A percentile compares a stretch with the other conserved stretches of the same genome.
Conservation (phyloP, 2,888 invertebrate species). For the Tachina grossa region DNA sequence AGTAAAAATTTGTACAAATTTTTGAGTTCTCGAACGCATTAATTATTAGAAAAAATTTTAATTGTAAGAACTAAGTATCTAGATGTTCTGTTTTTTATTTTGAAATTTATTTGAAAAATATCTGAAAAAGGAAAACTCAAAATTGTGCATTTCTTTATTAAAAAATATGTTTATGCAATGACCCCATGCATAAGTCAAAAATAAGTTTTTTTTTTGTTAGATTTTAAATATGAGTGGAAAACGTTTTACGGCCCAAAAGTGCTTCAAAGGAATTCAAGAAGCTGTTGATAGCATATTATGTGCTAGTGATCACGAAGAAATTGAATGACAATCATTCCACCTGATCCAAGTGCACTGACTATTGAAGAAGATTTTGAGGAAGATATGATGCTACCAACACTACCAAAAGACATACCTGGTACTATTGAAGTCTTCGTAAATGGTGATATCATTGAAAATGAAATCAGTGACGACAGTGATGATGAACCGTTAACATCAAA, state of each 20-base stretch:
- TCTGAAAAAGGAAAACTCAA: too few species aligned
- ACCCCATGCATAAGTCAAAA: too few species aligned
- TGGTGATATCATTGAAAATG: not conserved
- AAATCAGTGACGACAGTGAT: slow-evolving; percentile 8
- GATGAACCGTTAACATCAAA: not conserved
- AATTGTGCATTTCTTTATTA: too few species aligned
- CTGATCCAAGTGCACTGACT: too few species aligned
- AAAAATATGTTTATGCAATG: too few species aligned
- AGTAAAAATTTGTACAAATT: too few species aligned
- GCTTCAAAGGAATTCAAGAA: not conserved
- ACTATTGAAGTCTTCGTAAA: slow-evolving; percentile 3
- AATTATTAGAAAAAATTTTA: too few species aligned
- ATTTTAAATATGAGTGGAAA: not conserved
- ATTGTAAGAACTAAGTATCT: too few species aligned
- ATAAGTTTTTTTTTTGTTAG: not conserved
- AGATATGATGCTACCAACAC: not conserved
- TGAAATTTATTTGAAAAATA: too few species aligned
- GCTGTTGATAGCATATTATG: not conserved
- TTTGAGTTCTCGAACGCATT: too few species aligned
- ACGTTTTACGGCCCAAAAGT: not conserved
- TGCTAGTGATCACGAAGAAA: not conserved
- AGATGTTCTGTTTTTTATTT: too few species aligned
- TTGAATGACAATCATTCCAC: not conserved
- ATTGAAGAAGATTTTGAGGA: not conserved
- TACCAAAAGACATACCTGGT: not conserved